Base-by-base conservation (phyloP, 2,797 vertebrate species). In the Argya squamiceps region DNA sequence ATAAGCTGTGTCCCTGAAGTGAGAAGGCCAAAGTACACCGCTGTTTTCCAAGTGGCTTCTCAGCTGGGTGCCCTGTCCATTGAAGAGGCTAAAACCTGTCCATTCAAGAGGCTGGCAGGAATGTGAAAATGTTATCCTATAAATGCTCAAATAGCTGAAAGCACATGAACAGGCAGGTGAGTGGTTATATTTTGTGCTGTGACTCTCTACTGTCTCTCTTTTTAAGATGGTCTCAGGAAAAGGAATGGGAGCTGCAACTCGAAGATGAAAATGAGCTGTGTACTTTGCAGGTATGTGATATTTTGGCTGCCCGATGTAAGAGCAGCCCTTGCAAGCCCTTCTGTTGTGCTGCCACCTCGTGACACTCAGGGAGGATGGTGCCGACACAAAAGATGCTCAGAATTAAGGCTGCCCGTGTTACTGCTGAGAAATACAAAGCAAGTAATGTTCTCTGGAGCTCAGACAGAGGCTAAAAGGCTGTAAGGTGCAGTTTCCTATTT, bases 271-370 rank as follows among this genome's bases (percentile, higher is more conserved):
- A 59, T 6, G 17, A 76, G 2, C 23, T 3, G 41, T 0, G 2
- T 37, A 5, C 32, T 73, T 73, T 47, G 41, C 32, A n/a, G 67
- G 32, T 43, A 0, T 5, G 2, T 3, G 8, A 11, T 34, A 32
- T 37, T 81, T 75, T 58, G 32, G 56, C 59, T 29, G 77, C 34
- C n/a, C 32, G 29, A 1, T 8, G 5, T 3, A 14, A 10, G 12
- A 37, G 32, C 32, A 59, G 62, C 36, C 39, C 20, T 26, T 8
- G 79, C 27, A 27, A 78, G 93, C 26, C 17, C 37, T 78, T 95
- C 92, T 92, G 82, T 43, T 26, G 32, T 76, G 32, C 80, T 92
- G 94, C 96, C 94, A 95, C 56, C 96, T 96, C 23, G 65, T 90
- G 96, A 63, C 23, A 2, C 34, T 41, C 11, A 1, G 63, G 47